These are phyloP conservation scores for Danio choprae DNA, from an alignment of 2,797 vertebrate species.

Conservation along the genomic window DNA sequence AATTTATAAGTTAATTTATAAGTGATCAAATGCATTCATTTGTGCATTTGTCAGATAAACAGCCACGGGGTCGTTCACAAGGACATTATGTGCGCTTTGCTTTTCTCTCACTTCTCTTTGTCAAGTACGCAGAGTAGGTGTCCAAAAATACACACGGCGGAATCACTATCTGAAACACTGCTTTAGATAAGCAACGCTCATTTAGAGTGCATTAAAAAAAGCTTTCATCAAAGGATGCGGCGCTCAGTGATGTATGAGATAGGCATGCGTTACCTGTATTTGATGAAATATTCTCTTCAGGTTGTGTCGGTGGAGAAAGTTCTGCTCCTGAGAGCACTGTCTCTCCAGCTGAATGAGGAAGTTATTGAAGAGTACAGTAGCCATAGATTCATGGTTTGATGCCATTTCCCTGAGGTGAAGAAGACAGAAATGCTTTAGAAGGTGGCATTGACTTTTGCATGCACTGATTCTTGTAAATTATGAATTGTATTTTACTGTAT, in stretches of 20 bases:
- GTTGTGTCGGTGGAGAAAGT: conserved; percentile 94
- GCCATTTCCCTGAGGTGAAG: conserved; percentile 85
- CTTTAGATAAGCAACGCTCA: not conserved
- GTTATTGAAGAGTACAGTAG: conserved; percentile 86
- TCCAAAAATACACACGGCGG: not conserved
- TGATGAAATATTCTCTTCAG: conserved; percentile 93
- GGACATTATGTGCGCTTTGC: not conserved
- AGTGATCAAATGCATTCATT: not conserved
- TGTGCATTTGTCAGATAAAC: not conserved
- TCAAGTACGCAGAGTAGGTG: not conserved
- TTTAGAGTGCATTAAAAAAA: not conserved
- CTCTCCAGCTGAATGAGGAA: conserved; percentile 90
- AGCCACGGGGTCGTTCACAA: not conserved
- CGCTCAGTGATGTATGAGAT: not conserved
- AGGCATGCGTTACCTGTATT: conserved; percentile 81
- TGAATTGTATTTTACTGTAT: not conserved
- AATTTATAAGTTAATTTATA: not conserved
- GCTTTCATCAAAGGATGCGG: not conserved
- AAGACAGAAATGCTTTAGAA: not conserved
- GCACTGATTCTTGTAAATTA: too few species aligned
- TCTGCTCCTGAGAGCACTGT: conserved; percentile 89
- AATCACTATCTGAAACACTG: not conserved
- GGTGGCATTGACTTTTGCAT: not conserved
- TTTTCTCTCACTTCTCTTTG: conserved; percentile 20
- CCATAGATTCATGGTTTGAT: conserved; percentile 89